Conservation (phyloP, 2,797 vertebrate genomes). For the Acanthiza pusilla region DNA sequence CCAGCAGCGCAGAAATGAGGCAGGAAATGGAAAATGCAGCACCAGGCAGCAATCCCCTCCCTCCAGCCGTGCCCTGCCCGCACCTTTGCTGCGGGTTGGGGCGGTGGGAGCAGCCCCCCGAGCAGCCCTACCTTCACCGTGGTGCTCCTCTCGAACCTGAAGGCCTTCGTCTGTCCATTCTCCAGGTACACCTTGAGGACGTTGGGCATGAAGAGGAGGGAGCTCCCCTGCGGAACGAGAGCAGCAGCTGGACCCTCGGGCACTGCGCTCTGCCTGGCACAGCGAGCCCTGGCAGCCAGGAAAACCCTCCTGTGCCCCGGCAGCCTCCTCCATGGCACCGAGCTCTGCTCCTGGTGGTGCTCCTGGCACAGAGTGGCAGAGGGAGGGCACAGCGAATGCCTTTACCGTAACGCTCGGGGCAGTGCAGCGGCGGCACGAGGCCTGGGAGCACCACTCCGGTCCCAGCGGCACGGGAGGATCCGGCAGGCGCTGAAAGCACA, state of each 20-base stretch:
- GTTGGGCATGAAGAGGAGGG: constrained; percentile 94
- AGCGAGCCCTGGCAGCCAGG: background rate
- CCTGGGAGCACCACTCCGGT: background rate
- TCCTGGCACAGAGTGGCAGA: background rate
- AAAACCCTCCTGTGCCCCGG: background rate
- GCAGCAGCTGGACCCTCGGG: background rate
- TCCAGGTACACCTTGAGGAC: constrained; percentile 97
- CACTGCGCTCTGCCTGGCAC: background rate
- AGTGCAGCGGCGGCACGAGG: background rate
- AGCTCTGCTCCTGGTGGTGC: background rate
- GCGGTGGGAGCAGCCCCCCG: background rate
- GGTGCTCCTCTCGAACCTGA: constrained; percentile 91
- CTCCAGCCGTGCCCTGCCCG: background rate
- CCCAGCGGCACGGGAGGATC: background rate
- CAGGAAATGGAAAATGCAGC: background rate
- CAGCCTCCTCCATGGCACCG: background rate
- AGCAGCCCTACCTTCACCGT: constrained; percentile 84
- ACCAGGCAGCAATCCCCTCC: background rate
- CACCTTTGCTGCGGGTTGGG: background rate
- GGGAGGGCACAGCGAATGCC: background rate
- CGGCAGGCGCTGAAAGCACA: background rate
- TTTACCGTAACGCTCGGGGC: background rate
- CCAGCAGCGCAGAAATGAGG: background rate
- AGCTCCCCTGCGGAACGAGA: constrained; percentile 85
- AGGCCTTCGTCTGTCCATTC: constrained; percentile 98